Evolutionary conservation across 2,888 invertebrate genomes (phyloP).

Genomic region (Apeira syringaria): DNA sequence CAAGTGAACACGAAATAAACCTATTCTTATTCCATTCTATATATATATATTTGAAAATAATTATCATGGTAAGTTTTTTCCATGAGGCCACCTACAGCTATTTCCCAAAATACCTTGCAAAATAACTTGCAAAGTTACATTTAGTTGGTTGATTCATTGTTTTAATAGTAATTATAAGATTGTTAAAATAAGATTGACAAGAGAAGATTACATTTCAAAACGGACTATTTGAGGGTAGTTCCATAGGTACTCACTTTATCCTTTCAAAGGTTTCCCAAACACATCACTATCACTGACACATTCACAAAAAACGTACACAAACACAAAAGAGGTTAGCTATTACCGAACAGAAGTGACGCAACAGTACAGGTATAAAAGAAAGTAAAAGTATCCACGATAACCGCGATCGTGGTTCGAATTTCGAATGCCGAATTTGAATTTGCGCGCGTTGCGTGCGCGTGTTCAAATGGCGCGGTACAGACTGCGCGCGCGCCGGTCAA

Average conservation of each 20-base stretch:
- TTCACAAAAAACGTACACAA: constrained; percentile 18
- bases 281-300: constrained; percentile 22
- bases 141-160: too few species aligned
- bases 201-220: too few species aligned
- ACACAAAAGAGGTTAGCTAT: constrained; percentile 19
- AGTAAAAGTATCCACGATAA: constrained; percentile 48
- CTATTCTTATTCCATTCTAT: too few species aligned
- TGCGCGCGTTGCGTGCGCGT: constrained; percentile 30
- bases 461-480: constrained; percentile 26
- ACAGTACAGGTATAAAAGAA: constrained; percentile 41
- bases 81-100: too few species aligned
- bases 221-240: constrained; percentile 15
- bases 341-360: constrained; percentile 43
- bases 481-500: constrained; percentile 57
- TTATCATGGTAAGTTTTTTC: too few species aligned
- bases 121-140: too few species aligned
- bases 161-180: too few species aligned
- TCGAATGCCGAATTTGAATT: constrained; percentile 39
- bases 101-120: too few species aligned
- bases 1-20: too few species aligned
- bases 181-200: too few species aligned
- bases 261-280: constrained; percentile 12
- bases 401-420: constrained; percentile 31
- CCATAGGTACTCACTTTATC: constrained; percentile 20
- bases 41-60: too few species aligned